A percentile compares a stretch with the other conserved stretches of the same genome.
phyloP scores from a whole-genome alignment of 2,888 invertebrate genomes.

The Machimus rusticus region DNA sequence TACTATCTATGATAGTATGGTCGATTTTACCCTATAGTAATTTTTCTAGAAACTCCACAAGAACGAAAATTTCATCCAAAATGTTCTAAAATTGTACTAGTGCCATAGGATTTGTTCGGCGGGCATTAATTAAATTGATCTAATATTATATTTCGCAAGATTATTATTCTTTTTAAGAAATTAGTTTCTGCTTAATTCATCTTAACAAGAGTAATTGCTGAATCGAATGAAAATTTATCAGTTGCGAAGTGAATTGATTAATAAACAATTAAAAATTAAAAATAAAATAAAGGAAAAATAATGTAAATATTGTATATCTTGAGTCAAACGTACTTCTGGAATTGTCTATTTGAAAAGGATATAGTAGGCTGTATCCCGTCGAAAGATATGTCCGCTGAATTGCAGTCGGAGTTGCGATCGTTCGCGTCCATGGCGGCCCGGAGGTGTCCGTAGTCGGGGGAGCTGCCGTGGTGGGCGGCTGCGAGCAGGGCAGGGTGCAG shows the following conservation, averaged over 20 bases:
- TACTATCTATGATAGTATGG: too few relatives aligned
- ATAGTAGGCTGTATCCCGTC: slow-evolving; percentile 94
- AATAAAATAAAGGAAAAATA: neutral
- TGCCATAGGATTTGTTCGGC: neutral
- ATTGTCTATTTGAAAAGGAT: slow-evolving; percentile 80
- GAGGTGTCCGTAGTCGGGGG: slow-evolving; percentile 80
- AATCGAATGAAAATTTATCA: neutral
- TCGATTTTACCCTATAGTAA: too few relatives aligned
- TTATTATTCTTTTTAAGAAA: neutral
- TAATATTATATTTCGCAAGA: neutral
- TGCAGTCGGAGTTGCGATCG: slow-evolving; percentile 89
- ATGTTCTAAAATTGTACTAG: neutral
- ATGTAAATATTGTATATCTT: neutral
- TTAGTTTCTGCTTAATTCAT: neutral
- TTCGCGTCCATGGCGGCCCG: slow-evolving; percentile 80
- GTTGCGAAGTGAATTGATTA: neutral
- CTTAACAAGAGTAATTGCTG: neutral
- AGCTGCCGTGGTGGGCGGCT: slow-evolving; percentile 81
- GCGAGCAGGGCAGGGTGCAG: slow-evolving; percentile 86
- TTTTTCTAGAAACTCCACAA: too few relatives aligned
- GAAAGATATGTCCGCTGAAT: slow-evolving; percentile 89
- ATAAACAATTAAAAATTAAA: neutral
- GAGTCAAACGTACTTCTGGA: slow-evolving; percentile 45
- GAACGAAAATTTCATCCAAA: neutral
- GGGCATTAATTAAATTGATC: neutral